Evolutionary conservation across 2,797 vertebrate species (phyloP).

Genomic region (Pteropus rufus): DNA sequence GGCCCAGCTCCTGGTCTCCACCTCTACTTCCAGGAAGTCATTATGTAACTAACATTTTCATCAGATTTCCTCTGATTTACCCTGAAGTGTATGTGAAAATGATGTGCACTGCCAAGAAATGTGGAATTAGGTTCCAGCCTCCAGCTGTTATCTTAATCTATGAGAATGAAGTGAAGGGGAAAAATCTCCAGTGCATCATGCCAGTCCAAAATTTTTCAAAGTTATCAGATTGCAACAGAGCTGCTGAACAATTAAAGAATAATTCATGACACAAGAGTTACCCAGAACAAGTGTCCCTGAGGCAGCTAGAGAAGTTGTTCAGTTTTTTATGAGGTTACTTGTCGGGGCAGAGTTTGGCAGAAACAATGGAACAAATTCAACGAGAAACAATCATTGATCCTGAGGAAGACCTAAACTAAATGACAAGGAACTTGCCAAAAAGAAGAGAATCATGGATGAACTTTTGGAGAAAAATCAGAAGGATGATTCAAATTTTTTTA

Average conservation of each 20-base stretch:
- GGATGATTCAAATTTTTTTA: conserved; percentile 92
- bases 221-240: conserved; percentile 89
- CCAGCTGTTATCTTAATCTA: conserved; percentile 92
- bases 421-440: conserved; percentile 89
- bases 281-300: conserved; percentile 87
- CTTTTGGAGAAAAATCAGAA: conserved; percentile 93
- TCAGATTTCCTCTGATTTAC: background rate
- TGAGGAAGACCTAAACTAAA: conserved; percentile 91
- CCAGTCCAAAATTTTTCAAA: conserved; percentile 91
- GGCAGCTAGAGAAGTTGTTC: conserved; percentile 90
- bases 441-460: conserved; percentile 93
- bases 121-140: conserved; percentile 91
- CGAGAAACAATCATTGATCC: conserved; percentile 85
- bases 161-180: conserved; percentile 79
- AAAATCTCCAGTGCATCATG: conserved; percentile 90
- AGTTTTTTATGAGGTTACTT: conserved; percentile 88
- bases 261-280: conserved; percentile 90
- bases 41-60: background rate
- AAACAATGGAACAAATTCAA: conserved; percentile 85
- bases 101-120: conserved; percentile 88
- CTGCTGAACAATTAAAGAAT: conserved; percentile 93
- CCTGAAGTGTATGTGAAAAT: conserved; percentile 72
- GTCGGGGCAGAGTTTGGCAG: conserved; percentile 84
- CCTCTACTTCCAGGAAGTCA: background rate
- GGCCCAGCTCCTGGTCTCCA: rapidly evolving